phyloP scores from a whole-genome alignment of 2,113 vertebrate species.

The Myiozetetes cayanensis region DNA sequence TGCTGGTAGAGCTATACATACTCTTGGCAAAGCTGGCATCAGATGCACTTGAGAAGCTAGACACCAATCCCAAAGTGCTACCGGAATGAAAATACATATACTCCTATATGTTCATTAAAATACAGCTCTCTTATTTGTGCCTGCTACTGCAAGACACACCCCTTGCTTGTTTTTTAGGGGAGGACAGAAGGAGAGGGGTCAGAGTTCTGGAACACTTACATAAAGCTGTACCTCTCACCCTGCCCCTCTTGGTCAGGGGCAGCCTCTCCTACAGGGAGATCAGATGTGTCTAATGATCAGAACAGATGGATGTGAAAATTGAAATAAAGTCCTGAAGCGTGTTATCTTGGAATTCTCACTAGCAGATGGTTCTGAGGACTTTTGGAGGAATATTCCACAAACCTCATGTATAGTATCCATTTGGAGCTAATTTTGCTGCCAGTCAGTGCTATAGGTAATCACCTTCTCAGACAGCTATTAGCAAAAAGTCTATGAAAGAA shows the following conservation, averaged over 20 bases:
- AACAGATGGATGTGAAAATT: slow-evolving; percentile 45
- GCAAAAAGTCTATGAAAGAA: not conserved
- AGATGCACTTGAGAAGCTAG: not conserved
- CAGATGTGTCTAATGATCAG: slow-evolving; percentile 51
- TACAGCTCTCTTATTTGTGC: not conserved
- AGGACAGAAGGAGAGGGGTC: not conserved
- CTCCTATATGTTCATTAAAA: not conserved
- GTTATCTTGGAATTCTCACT: slow-evolving; percentile 7
- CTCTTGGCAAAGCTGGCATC: not conserved
- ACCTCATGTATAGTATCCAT: not conserved
- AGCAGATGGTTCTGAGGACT: slow-evolving; percentile 20
- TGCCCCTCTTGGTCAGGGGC: not conserved
- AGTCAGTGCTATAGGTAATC: not conserved
- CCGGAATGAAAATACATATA: not conserved
- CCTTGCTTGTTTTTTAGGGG: not conserved
- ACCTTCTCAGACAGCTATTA: not conserved
- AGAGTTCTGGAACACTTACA: not conserved
- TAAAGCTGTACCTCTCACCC: not conserved
- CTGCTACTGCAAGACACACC: not conserved
- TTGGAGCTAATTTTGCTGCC: not conserved
- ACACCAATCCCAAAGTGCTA: not conserved
- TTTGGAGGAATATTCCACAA: not conserved
- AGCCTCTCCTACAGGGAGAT: not conserved
- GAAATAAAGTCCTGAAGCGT: slow-evolving; percentile 37
- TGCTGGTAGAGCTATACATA: not conserved